Evolutionary conservation across 2,888 invertebrate genomes (phyloP).

Genomic region (Perithous albicinctus): DNA sequence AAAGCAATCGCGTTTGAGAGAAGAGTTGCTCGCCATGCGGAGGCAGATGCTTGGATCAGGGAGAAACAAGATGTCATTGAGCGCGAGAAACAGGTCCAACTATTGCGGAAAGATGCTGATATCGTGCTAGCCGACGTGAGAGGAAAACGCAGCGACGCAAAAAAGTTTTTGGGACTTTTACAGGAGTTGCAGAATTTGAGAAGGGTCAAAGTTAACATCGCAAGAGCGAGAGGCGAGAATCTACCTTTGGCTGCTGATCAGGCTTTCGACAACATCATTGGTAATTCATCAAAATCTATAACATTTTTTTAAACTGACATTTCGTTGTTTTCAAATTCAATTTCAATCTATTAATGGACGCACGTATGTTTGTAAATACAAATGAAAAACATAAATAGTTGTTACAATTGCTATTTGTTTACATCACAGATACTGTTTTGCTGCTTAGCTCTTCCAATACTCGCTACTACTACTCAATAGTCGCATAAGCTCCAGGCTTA

Average conservation of each 20-base stretch:
- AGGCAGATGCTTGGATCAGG: slow-evolving; percentile 89
- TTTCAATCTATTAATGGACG: too few species aligned
- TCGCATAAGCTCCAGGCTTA: too few species aligned
- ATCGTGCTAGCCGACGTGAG: slow-evolving; percentile 89
- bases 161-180: slow-evolving; percentile 88
- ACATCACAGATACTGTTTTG: too few species aligned
- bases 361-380: too few species aligned
- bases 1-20: slow-evolving; percentile 84
- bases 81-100: slow-evolving; percentile 88
- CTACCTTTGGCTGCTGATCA: slow-evolving; percentile 86
- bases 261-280: slow-evolving; percentile 87
- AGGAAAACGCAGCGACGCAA: slow-evolving; percentile 89
- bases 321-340: too few species aligned
- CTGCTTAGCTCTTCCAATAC: too few species aligned
- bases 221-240: slow-evolving; percentile 88
- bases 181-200: slow-evolving; percentile 89
- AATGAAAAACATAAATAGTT: too few species aligned
- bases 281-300: slow-evolving; percentile 83
- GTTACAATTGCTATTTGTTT: too few species aligned
- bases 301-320: too few species aligned
- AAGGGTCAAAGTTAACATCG: slow-evolving; percentile 87
- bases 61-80: slow-evolving; percentile 88
- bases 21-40: slow-evolving; percentile 86
- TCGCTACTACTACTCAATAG: too few species aligned
- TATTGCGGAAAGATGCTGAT: slow-evolving; percentile 89